Percentiles rank a stretch among this genome's conserved stretches.
Evolutionary conservation across 2,888 invertebrate genomes (phyloP).

Genomic region (Aleiodes leptofemur): DNA sequence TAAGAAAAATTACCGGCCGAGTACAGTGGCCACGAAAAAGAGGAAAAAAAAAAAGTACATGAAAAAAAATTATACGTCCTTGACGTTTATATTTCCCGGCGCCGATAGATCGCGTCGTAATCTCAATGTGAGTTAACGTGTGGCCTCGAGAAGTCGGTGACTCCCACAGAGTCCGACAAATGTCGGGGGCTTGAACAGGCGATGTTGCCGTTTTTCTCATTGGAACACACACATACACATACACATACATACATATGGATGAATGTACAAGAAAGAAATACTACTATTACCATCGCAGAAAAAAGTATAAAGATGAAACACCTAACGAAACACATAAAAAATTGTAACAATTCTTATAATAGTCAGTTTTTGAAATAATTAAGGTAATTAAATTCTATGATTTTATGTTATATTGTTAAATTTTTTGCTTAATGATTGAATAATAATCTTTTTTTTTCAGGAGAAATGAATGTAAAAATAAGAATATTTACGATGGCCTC

Average conservation of each 20-base stretch:
- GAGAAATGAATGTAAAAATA: background rate
- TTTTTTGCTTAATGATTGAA: background rate
- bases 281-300: slow-evolving; percentile 16
- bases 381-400: background rate
- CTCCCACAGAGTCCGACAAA: slow-evolving; percentile 65
- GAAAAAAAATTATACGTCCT: slow-evolving; percentile 64
- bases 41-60: background rate
- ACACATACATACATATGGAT: background rate
- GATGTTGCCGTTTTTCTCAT: slow-evolving; percentile 46
- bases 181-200: slow-evolving; percentile 56
- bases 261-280: slow-evolving; percentile 32
- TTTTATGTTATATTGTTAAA: background rate
- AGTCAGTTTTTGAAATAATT: background rate
- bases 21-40: slow-evolving; percentile 58
- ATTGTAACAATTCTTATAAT: background rate
- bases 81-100: slow-evolving; percentile 71
- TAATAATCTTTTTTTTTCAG: too few relatives aligned
- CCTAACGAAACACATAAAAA: slow-evolving; percentile 15
- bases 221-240: slow-evolving; percentile 12
- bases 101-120: slow-evolving; percentile 74
- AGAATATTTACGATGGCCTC: too few relatives aligned
- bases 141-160: slow-evolving; percentile 76
- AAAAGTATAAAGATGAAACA: slow-evolving; percentile 25
- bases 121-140: slow-evolving; percentile 69
- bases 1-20: slow-evolving; percentile 63